These are phyloP conservation scores for Eupithecia exiguata DNA, from an alignment of 2,888 invertebrate species.

Conservation along the genomic window DNA sequence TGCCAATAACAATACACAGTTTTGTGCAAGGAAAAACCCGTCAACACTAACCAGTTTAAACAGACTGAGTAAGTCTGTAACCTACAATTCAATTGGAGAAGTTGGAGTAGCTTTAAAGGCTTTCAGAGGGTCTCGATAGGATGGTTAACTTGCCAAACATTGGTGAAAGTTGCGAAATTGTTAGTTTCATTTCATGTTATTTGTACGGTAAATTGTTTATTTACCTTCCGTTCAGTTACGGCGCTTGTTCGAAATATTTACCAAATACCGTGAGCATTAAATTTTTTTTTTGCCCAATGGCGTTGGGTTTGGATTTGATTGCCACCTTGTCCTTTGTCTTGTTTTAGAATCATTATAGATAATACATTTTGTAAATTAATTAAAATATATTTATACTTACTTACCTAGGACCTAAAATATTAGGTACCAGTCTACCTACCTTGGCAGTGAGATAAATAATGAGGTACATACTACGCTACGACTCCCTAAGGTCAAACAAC, in stretches of 20 bases:
- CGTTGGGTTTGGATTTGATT: neutral
- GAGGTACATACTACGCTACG: neutral
- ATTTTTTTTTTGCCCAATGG: neutral
- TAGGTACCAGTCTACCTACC: conserved; percentile 1
- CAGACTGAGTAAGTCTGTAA: conserved; percentile 2
- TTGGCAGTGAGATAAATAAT: neutral
- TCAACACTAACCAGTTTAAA: conserved; percentile 16
- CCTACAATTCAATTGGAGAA: conserved; percentile 3
- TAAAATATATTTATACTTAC: no score
- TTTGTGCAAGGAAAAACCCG: conserved; percentile 49
- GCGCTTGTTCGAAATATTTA: neutral
- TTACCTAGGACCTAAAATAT: neutral
- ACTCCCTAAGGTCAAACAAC: conserved; percentile 28
- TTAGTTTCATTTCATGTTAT: neutral
- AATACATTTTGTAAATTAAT: no score
- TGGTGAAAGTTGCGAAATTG: conserved; percentile 21
- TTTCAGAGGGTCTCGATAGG: conserved; percentile 12
- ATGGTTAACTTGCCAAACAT: conserved; percentile 22
- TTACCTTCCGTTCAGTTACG: neutral
- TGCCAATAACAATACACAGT: conserved; percentile 48
- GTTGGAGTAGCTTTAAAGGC: neutral
- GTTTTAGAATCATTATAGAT: neutral
- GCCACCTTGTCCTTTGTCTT: neutral
- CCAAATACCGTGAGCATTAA: neutral
- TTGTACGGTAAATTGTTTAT: neutral